Base-by-base conservation (phyloP, 1,140 invertebrate species). In the Cyclargus thomasi region DNA sequence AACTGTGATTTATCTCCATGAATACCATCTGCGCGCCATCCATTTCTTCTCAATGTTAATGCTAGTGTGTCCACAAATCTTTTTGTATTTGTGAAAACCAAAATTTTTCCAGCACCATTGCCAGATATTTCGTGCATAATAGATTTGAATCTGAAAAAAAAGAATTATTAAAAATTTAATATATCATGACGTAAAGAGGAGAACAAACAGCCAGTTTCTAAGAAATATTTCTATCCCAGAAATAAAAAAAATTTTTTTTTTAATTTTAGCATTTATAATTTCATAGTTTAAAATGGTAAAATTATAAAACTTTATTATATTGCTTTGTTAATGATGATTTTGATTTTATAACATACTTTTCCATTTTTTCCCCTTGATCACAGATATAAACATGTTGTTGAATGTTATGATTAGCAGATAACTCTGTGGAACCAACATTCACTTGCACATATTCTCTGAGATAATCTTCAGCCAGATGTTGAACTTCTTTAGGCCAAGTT, bases 331-430 rank as follows among this genome's bases (percentile, higher is more conserved):
- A 8, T 21, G 10, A 55, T 1, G 36, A 6, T 63, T 2, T 53
- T 14, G n/a, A 63, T 66, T n/a, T 71, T 10, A 67, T 64, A 68
- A 80, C 78, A 78, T 75, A 88, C 87, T 78, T 82, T 7, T 79
- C 77, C 78, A 95, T 93, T 80, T 96, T 96, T 67, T 95, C 93
- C 59, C 93, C 90, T 74, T 95, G 95, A 68, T 94, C 92, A 81
- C 95, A 96, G 22, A 97, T 94, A 79, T 97, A 95, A 67, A 97
- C 91, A 72, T 96, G 95, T 82, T 97, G 96, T 20, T 94, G 92
- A 74, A 98, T 98, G 75, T 98, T 97, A 79, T 97, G 96, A 88
- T 98, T 98, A n/a, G 97, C 97, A 68, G 95, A 85, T 6, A 96
- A 84, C 67, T 94, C 92, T 21, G 94, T 87, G 18, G 95, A 94